Percentiles rank a stretch among this genome's conserved stretches.
Conservation (phyloP, 2,113 vertebrate genomes). For the Pagrus major region DNA sequence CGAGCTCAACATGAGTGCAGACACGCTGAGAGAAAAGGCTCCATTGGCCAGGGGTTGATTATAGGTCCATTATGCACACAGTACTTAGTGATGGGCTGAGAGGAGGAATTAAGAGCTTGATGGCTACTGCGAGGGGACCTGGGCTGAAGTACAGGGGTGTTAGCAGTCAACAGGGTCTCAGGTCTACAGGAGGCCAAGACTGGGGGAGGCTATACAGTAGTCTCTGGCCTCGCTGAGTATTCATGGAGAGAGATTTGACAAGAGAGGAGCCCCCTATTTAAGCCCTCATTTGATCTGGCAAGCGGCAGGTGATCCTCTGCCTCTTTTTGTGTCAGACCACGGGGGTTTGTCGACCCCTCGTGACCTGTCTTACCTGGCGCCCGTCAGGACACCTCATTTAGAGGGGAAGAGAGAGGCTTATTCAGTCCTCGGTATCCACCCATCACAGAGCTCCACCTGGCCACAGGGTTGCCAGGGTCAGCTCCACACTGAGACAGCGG, state of each 20-base stretch:
- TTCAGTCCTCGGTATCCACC: slow-evolving; percentile 64
- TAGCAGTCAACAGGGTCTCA: slow-evolving; percentile 71
- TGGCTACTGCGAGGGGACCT: slow-evolving; percentile 77
- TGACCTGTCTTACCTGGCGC: slow-evolving; percentile 80
- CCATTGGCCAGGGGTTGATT: slow-evolving; percentile 80
- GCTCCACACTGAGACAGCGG: slow-evolving; percentile 65
- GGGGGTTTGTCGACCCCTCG: slow-evolving; percentile 71
- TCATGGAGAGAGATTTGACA: slow-evolving; percentile 82
- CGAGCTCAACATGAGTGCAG: slow-evolving; percentile 77
- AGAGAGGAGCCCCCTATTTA: slow-evolving; percentile 75
- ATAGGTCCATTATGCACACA: slow-evolving; percentile 80
- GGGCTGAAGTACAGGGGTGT: slow-evolving; percentile 70
- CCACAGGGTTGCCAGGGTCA: slow-evolving; percentile 72
- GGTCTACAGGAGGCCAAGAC: slow-evolving; percentile 73
- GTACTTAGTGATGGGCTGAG: slow-evolving; percentile 79
- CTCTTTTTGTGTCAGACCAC: slow-evolving; percentile 80
- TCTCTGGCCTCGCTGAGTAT: slow-evolving; percentile 75
- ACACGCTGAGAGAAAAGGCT: slow-evolving; percentile 80
- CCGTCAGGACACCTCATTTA: slow-evolving; percentile 80
- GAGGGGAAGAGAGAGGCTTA: slow-evolving; percentile 62
- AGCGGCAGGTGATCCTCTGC: slow-evolving; percentile 81
- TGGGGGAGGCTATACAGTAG: slow-evolving; percentile 71
- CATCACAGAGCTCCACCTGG: slow-evolving; percentile 74
- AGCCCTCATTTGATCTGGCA: slow-evolving; percentile 82
- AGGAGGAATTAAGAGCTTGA: slow-evolving; percentile 81